Evolutionary conservation across 2,888 invertebrate species (phyloP).

Genomic region (Pseudococcus longispinus): DNA sequence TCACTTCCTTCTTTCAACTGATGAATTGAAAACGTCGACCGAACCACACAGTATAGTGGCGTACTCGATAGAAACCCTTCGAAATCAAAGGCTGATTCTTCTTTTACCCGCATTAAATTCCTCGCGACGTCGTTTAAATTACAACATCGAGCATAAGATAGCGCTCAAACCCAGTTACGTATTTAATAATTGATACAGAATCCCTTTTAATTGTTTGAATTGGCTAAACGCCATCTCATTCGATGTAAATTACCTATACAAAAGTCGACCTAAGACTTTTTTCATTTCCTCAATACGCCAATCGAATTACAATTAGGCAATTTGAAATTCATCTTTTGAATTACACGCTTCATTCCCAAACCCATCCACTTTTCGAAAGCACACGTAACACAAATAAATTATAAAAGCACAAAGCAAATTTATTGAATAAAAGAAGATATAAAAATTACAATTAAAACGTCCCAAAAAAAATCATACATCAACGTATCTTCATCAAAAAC

Average conservation of each 20-base stretch:
- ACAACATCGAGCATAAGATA: neutral
- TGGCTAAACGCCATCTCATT: slow-evolving; percentile 4
- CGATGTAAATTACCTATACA: neutral
- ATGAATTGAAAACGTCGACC: no score
- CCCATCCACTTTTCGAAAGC: neutral
- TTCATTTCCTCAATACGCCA: neutral
- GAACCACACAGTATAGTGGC: neutral
- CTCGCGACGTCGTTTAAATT: neutral
- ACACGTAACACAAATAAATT: slow-evolving; percentile 23
- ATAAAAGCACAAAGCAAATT: slow-evolving; percentile 42
- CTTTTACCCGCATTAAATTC: neutral
- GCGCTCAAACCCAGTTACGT: neutral
- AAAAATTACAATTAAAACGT: slow-evolving; percentile 37
- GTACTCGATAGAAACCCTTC: neutral
- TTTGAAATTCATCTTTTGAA: neutral
- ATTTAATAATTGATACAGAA: neutral
- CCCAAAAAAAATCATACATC: neutral
- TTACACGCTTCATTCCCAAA: neutral
- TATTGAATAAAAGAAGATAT: slow-evolving; percentile 34
- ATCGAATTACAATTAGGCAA: neutral
- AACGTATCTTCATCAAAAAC: neutral
- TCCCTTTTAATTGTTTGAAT: slow-evolving; percentile 4
- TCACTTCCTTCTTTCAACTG: no score
- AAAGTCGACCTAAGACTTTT: neutral
- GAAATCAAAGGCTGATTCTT: neutral